These are phyloP conservation scores for Xyrichtys novacula DNA, from an alignment of 2,797 vertebrate genomes.

Conservation along the genomic window DNA sequence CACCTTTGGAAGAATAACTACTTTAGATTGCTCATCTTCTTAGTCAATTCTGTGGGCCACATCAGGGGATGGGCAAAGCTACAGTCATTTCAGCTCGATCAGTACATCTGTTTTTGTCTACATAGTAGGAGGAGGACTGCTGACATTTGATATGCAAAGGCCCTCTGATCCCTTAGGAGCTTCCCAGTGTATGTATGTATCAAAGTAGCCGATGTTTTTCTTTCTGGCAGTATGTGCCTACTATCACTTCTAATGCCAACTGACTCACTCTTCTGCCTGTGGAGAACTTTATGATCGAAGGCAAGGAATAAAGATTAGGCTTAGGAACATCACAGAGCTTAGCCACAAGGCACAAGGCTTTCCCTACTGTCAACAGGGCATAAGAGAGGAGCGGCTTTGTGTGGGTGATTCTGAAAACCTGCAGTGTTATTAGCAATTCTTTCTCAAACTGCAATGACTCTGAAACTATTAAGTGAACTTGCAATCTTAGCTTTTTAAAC, in stretches of 20 bases:
- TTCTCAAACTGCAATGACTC: constrained; percentile 27
- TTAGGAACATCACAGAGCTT: constrained; percentile 46
- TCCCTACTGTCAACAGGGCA: constrained; percentile 45
- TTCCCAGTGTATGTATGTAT: constrained; percentile 47
- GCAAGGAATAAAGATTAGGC: constrained; percentile 50
- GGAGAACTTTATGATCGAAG: constrained; percentile 56
- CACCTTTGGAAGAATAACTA: constrained; percentile 30
- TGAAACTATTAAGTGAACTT: constrained; percentile 40
- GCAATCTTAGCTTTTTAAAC: constrained; percentile 15
- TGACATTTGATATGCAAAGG: constrained; percentile 77
- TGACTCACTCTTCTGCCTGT: constrained; percentile 63
- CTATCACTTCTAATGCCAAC: constrained; percentile 59
- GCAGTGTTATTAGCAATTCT: constrained; percentile 14
- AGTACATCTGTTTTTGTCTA: constrained; percentile 68
- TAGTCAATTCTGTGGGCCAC: constrained; percentile 39
- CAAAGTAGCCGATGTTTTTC: constrained; percentile 45
- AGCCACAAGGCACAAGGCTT: constrained; percentile 34
- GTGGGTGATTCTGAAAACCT: constrained; percentile 41
- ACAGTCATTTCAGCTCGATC: constrained; percentile 41
- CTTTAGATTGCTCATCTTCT: constrained; percentile 51
- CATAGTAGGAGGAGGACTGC: constrained; percentile 69
- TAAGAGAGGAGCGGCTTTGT: constrained; percentile 39
- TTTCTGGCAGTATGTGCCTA: constrained; percentile 54
- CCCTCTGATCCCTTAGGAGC: constrained; percentile 61
- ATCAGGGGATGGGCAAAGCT: constrained; percentile 35